Evolutionary conservation across 2,113 vertebrate species (phyloP).

Genomic region (Anhinga rufa): DNA sequence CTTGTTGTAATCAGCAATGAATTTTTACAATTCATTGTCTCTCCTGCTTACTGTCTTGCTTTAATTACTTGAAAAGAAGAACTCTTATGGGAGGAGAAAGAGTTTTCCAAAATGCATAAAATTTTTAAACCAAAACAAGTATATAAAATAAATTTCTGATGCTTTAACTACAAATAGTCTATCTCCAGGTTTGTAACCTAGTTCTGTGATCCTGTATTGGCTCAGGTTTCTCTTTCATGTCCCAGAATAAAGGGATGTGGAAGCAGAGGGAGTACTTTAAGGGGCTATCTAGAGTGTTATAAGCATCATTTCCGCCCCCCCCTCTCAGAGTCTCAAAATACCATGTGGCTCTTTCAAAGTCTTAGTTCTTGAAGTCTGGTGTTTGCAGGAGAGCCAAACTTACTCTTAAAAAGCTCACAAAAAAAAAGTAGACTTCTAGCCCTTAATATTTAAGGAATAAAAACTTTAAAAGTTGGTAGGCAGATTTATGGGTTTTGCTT

Average conservation of each 20-base stretch:
- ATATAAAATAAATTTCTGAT: slow-evolving; percentile 16
- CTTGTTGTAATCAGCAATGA: slow-evolving; percentile 1
- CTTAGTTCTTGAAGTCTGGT: neutral
- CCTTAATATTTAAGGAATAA: neutral
- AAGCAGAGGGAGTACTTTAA: slow-evolving; percentile 31
- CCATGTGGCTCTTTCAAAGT: slow-evolving; percentile 8
- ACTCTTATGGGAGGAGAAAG: neutral
- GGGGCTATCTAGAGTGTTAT: neutral
- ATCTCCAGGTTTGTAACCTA: slow-evolving; percentile 31
- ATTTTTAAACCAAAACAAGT: slow-evolving; percentile 6
- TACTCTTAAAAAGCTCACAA: neutral
- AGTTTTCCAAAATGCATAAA: neutral
- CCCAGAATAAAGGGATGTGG: slow-evolving; percentile 6
- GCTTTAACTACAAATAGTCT: neutral
- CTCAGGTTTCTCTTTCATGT: slow-evolving; percentile 38
- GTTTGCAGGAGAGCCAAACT: neutral
- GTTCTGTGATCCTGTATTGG: slow-evolving; percentile 7
- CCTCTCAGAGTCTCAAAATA: neutral
- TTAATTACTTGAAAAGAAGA: slow-evolving; percentile 44
- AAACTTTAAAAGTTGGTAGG: neutral
- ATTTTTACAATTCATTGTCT: slow-evolving; percentile 53
- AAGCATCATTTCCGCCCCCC: neutral
- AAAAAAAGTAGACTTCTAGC: neutral
- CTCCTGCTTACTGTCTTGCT: slow-evolving; percentile 20
- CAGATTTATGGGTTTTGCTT: neutral